These are phyloP conservation scores for Amiota mariae DNA, from an alignment of 2,888 invertebrate genomes.

Conservation along the genomic window DNA sequence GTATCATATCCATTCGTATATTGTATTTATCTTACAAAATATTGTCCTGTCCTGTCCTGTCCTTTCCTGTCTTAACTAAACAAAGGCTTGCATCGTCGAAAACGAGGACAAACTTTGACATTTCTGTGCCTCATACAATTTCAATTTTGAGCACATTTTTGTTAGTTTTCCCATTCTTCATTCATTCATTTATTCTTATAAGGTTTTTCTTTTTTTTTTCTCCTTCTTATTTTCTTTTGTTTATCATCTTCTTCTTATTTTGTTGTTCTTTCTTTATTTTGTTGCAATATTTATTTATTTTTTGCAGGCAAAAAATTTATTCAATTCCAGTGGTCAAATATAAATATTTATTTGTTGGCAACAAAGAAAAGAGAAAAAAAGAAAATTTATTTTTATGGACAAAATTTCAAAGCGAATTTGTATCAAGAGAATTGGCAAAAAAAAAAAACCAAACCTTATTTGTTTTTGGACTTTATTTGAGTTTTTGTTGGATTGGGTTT, in stretches of 20 bases:
- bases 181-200: neutral
- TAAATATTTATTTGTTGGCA: slow-evolving; percentile 23
- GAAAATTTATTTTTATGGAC: neutral
- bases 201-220: neutral
- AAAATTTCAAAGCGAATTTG: slow-evolving; percentile 4
- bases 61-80: slow-evolving; percentile 7
- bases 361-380: neutral
- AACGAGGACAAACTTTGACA: slow-evolving; percentile 11
- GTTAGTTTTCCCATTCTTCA: neutral
- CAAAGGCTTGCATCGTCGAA: slow-evolving; percentile 21
- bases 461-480: slow-evolving; percentile 12
- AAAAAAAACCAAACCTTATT: slow-evolving; percentile 3
- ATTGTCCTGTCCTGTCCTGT: neutral
- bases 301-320: slow-evolving; percentile 20
- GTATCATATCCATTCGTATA: too few relatives aligned
- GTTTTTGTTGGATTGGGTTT: neutral
- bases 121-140: slow-evolving; percentile 17
- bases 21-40: too few relatives aligned
- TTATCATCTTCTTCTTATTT: neutral
- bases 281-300: slow-evolving; percentile 12
- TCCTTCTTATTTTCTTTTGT: neutral
- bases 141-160: slow-evolving; percentile 14
- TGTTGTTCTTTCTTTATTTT: slow-evolving; percentile 17
- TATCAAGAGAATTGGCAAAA: slow-evolving; percentile 11
- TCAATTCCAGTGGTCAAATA: slow-evolving; percentile 22